Evolutionary conservation across 2,797 vertebrate species (phyloP), one percentile per base, ranked within the genome.

Genomic region (Clarias fuscus): DNA sequence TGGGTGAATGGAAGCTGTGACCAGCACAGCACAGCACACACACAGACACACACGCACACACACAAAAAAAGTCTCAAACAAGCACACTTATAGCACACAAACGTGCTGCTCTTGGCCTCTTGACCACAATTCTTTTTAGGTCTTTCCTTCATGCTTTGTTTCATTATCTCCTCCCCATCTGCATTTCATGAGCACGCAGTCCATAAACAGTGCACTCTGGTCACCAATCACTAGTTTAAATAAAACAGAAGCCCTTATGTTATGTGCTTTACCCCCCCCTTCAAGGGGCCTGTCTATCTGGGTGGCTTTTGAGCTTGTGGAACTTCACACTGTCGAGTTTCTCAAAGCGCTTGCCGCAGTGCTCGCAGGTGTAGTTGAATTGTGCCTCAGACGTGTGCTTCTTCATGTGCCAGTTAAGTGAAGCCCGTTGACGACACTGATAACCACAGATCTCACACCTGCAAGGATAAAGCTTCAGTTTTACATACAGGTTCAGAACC

Each of bases 361-460:
- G 94, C 88, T 97, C 97, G 0, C 97, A 98, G 40, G 97, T 97
- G 94, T 96, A 98, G 92, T 96, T 97, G 94, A 96, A 98, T 90
- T 96, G 96, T 7, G 96, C 95, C 73, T 97, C 96, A 0, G 96
- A 91, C 0, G 95, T 96, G 92, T 98, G 98, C 70, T 97, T 97
- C 94, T 97, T 96, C 97, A 98, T 99, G 93, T 99, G 98, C 98
- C 98, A 99, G 91, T 97, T 99, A 61, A 98, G 96, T 0, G 98
- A 98, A 0, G 98, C 97, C 0, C 97, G 95, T 93, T 98, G 98
- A 13, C 97, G 95, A 92, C 98, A 98, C 92, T 98, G 98, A 93
- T 97, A 99, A 53, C 98, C 98, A 7, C 98, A 98, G 88, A 98
- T 96, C 91, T 98, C 97, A 75, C 98, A 98, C 92, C 98, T 99